Evolutionary conservation across 2,113 vertebrate species (phyloP).

Genomic region (Dicerorhinus sumatrensis): DNA sequence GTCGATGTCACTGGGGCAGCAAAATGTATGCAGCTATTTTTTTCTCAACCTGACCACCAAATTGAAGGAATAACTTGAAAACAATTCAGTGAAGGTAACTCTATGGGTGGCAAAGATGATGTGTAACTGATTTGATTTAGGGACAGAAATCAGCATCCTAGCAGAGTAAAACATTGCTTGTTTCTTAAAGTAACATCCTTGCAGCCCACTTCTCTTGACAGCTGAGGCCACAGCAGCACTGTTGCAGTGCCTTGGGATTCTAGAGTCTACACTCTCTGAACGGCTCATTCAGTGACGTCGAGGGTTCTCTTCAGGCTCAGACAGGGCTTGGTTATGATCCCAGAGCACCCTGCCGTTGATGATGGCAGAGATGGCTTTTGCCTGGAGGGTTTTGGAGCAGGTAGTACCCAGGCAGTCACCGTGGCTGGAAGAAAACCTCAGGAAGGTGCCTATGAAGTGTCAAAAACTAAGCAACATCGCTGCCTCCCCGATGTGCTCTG

Average conservation of each 20-base stretch:
- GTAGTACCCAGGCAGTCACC: neutral
- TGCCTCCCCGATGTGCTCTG: neutral
- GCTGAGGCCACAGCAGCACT: neutral
- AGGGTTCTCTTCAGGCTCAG: neutral
- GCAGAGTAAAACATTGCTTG: neutral
- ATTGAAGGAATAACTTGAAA: conserved; percentile 9
- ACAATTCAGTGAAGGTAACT: neutral
- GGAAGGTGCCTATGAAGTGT: neutral
- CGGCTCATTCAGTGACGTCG: neutral
- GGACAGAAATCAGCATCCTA: neutral
- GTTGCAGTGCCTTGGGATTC: neutral
- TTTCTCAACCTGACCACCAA: neutral
- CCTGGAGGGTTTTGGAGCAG: neutral
- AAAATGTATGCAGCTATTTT: neutral
- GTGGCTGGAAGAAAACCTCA: neutral
- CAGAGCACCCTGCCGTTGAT: neutral
- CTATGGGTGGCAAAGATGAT: neutral
- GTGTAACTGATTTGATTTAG: neutral
- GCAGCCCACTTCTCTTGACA: neutral
- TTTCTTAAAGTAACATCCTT: neutral
- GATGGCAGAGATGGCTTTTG: neutral
- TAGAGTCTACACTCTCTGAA: neutral
- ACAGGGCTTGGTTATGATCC: neutral
- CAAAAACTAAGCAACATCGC: neutral
- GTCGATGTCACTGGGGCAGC: neutral